These are phyloP conservation scores for Drosophila picticornis DNA, from an alignment of 2,888 invertebrate species.

Conservation along the genomic window DNA sequence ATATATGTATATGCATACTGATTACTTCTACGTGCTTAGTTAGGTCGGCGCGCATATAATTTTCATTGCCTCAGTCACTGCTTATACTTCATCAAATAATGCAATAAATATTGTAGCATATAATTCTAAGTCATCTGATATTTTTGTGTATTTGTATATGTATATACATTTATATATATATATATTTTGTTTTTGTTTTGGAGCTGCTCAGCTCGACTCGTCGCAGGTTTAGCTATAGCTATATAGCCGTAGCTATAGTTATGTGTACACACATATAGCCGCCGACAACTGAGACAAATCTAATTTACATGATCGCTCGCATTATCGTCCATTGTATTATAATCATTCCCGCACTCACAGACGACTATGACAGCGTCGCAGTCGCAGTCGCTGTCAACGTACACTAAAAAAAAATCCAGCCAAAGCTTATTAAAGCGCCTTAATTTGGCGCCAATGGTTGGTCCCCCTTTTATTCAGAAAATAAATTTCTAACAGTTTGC, in stretches of 20 bases:
- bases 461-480: neutral
- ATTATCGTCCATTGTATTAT: conserved; percentile 81
- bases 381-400: conserved; percentile 13
- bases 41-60: conserved; percentile 38
- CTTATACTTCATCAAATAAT: conserved; percentile 51
- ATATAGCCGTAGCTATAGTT: neutral
- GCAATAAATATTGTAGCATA: conserved; percentile 60
- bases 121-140: conserved; percentile 14
- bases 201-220: conserved; percentile 20
- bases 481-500: neutral
- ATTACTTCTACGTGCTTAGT: conserved; percentile 39
- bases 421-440: neutral
- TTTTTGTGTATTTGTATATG: neutral
- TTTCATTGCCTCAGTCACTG: conserved; percentile 29
- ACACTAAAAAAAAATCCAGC: neutral
- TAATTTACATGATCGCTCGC: conserved; percentile 82
- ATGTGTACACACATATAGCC: conserved; percentile 8
- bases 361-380: conserved; percentile 27
- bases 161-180: neutral
- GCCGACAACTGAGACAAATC: conserved; percentile 77
- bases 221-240: neutral
- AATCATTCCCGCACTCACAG: conserved; percentile 59
- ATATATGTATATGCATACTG: conserved; percentile 8
- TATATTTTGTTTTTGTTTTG: conserved; percentile 27
- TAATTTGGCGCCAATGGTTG: neutral